Percentiles rank a stretch among this genome's conserved stretches.
Conservation (phyloP, 2,888 invertebrate species). For the Boloria selene region DNA sequence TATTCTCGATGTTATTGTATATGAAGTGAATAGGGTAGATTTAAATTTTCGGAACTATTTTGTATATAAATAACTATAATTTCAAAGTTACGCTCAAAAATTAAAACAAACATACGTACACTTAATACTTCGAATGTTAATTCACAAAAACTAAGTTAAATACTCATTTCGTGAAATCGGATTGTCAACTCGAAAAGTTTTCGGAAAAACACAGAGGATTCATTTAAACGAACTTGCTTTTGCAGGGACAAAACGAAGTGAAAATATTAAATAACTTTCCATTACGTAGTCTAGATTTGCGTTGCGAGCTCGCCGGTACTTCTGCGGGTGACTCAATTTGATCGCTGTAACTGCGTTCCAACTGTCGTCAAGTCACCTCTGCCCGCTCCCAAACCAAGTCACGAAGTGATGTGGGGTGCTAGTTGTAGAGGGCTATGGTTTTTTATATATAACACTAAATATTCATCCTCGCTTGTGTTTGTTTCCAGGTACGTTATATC, state of each 20-base stretch:
- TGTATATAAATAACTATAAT: too few species aligned
- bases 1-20: not conserved
- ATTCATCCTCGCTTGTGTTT: too few species aligned
- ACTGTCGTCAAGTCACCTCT: slow-evolving; percentile 50
- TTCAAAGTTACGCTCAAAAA: not conserved
- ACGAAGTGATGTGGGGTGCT: slow-evolving; percentile 54
- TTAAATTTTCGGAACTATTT: too few species aligned
- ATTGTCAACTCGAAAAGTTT: slow-evolving; percentile 34
- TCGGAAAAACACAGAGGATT: slow-evolving; percentile 31
- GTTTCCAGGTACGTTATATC: too few species aligned
- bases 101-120: not conserved
- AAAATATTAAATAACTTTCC: slow-evolving; percentile 43
- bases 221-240: slow-evolving; percentile 28
- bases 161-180: slow-evolving; percentile 32
- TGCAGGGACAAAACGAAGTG: slow-evolving; percentile 33
- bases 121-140: not conserved
- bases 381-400: slow-evolving; percentile 64
- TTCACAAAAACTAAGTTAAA: slow-evolving; percentile 21
- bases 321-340: slow-evolving; percentile 72
- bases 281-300: slow-evolving; percentile 39
- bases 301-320: slow-evolving; percentile 45
- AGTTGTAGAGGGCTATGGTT: slow-evolving; percentile 45
- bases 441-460: too few species aligned
- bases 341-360: slow-evolving; percentile 77
- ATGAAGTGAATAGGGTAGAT: not conserved